Evolutionary conservation across 2,113 vertebrate genomes (phyloP), one percentile per base, ranked within the genome.

Genomic region (Coracopsis vasa): DNA sequence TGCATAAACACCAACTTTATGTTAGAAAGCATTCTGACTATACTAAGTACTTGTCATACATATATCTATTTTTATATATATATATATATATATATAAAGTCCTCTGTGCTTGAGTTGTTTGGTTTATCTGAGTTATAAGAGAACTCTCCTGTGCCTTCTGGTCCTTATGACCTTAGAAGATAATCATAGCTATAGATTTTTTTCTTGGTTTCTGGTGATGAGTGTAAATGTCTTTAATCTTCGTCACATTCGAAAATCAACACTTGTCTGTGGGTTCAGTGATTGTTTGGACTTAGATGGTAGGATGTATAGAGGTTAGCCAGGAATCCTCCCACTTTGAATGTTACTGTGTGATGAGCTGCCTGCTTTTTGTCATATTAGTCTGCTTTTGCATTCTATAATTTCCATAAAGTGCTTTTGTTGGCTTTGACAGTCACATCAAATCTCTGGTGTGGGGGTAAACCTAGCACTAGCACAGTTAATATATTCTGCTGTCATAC

Each of bases 401-500:
- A 70, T 91, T 95, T 72, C 61, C 31, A 4, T 56, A 44, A 90
- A 81, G 56, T 41, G 7, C 5, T 69, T 91, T 74, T 62, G 66
- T 82, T 82, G 31, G 39, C 61, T 94, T 91, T 92, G 89, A 80
- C 77, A 87, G 69, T 66, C 80, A 81, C 72, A 94, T 89, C 83
- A 92, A 84, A 92, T 80, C 91, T 92, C 73, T 92, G 44, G 27
- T 80, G 78, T 75, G 61, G 31, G 50, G 65, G 39, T 67, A 94
- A 91, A 45, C 35, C 42, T 71, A 50, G 24, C 21, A 48, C 33
- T 82, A 89, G 41, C 48, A 71, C 9, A 83, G 86, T 47, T 92
- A 94, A 96, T 94, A 79, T 95, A 94, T 97, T 96, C 91, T 87
- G 51, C 91, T 89, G 93, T 85, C 87, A 95, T 37, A 65, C 33